Evolutionary conservation across 2,113 vertebrate species (phyloP).

Genomic region (Pipra filicauda): DNA sequence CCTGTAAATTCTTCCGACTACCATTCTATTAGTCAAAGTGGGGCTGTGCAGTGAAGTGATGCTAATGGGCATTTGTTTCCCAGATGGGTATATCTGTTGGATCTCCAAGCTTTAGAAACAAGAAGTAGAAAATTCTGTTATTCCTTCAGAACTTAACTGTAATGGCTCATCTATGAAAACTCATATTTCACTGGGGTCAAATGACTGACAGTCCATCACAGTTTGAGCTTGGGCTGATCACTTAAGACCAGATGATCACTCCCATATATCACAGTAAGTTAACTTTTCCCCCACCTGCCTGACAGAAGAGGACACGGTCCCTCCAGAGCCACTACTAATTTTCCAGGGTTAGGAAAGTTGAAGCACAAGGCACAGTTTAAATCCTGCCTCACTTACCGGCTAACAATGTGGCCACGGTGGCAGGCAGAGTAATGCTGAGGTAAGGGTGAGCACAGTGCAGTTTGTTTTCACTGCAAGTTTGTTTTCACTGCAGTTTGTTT

Average conservation of each 20-base stretch:
- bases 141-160: neutral
- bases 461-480: neutral
- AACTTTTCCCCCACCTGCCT: neutral
- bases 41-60: neutral
- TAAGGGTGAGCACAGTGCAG: neutral
- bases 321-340: neutral
- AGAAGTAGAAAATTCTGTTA: neutral
- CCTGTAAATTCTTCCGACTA: neutral
- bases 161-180: neutral
- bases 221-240: neutral
- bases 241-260: neutral
- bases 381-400: neutral
- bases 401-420: neutral
- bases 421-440: neutral
- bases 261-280: neutral
- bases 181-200: neutral
- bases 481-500: neutral
- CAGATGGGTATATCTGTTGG: neutral
- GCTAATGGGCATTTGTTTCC: slow-evolving; percentile 25
- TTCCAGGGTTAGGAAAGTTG: neutral
- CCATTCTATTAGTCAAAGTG: neutral
- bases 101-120: neutral
- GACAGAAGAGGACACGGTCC: neutral
- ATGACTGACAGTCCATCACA: neutral
- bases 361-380: neutral